Base-by-base conservation (phyloP, 2,888 invertebrate genomes). In the Cyrtodaria siliqua region DNA sequence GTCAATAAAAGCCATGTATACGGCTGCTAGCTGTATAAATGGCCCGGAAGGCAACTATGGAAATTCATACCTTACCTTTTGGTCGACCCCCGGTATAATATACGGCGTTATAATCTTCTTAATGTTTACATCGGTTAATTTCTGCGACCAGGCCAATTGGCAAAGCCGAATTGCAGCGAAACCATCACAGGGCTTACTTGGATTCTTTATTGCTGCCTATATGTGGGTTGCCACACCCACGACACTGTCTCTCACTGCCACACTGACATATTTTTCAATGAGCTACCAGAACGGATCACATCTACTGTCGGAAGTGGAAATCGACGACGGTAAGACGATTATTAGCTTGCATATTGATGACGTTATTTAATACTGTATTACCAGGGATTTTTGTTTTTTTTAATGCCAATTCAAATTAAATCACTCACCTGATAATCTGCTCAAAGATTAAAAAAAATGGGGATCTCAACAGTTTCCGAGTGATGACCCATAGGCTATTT, bases 121-220 rank as follows among this genome's bases (percentile, higher is more conserved):
- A 16, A 79, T 84, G 80, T 79, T 84, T 1, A 80, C 79, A 2
- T 84, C 84, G 1, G 59, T 87, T 44, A 77, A 85, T 69, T 85
- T 85, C 60, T 77, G 67, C 86, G 90, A 90, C 50, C 90, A 90
- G 70, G 90, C 91, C 4, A 89, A 90, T 63, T 91, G 91, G 91
- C 91, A 91, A 81, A 90, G 89, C 60, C 78, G 89, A 1, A 89
- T 91, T 23, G 91, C 91, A 12, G 89, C 91, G 16, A 91, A 91
- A 62, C 89, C 89, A 9, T 72, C 84, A 9, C 86, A 88, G 55
- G 90, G 91, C 4, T 89, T 91, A 0, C 69, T 89, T 38, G 91
- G 91, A 6, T 73, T 90, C 76, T 83, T 91, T 33, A 75, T 86
- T 14, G 91, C 91, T 6, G 90, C 89, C 4, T 86, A 86, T 64